These are phyloP conservation scores for Corythornis leucogaster DNA, from an alignment of 2,797 vertebrate genomes.

Conservation along the genomic window DNA sequence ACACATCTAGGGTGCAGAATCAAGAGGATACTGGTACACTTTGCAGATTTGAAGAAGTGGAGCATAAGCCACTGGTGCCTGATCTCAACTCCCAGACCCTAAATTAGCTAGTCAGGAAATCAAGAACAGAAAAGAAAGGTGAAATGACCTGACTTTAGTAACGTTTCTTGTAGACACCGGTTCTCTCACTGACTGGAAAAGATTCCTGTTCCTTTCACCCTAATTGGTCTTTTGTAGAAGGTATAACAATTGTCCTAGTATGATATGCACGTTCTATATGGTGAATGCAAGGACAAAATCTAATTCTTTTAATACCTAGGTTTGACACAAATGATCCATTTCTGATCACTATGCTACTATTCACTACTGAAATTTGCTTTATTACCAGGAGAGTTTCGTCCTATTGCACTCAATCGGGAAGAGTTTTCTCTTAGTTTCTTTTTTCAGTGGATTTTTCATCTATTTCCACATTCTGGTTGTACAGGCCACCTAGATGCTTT, in stretches of 20 bases:
- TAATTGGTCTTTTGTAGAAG: neutral
- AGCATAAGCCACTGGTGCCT: neutral
- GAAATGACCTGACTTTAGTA: neutral
- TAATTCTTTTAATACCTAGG: neutral
- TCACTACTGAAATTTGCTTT: neutral
- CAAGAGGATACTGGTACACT: neutral
- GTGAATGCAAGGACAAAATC: neutral
- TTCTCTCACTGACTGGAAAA: neutral
- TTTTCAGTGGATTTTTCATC: neutral
- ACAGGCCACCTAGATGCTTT: neutral
- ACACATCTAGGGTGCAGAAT: neutral
- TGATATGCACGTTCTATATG: neutral
- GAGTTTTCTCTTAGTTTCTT: neutral
- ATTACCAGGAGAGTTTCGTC: neutral
- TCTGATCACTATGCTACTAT: neutral
- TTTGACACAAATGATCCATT: neutral
- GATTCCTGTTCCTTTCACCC: neutral
- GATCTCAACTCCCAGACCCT: neutral
- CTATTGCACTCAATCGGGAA: neutral
- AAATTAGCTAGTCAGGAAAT: neutral
- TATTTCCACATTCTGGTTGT: neutral
- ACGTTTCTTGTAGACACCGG: neutral
- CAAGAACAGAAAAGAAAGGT: neutral
- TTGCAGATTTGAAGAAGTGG: neutral
- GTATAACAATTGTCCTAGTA: neutral